These are phyloP conservation scores for Arctocebus calabarensis DNA, from an alignment of 2,797 vertebrate genomes.

Conservation along the genomic window DNA sequence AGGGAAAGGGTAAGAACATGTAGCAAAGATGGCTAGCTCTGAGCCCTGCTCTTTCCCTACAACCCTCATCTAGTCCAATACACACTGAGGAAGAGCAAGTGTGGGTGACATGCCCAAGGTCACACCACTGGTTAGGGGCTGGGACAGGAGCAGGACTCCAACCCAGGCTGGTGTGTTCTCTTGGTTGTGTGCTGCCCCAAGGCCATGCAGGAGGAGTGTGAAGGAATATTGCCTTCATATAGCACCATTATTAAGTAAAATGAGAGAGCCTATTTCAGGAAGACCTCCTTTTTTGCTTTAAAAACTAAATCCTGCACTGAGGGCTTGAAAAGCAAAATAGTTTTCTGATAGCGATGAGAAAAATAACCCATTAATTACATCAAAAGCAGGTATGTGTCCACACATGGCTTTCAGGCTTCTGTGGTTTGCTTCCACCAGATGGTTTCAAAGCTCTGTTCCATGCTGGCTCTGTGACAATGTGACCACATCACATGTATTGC, in stretches of 20 bases:
- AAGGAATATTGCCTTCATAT: neutral
- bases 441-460: neutral
- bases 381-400: neutral
- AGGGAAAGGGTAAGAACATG: neutral
- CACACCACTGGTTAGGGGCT: neutral
- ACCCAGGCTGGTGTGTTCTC: neutral
- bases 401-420: neutral
- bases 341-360: neutral
- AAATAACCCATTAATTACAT: neutral
- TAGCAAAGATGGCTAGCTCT: neutral
- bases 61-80: neutral
- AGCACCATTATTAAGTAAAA: neutral
- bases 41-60: neutral
- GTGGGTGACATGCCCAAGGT: neutral
- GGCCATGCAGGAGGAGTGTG: neutral
- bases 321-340: neutral
- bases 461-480: accelerated
- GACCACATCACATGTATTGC: accelerated
- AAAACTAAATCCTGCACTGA: neutral
- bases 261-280: neutral
- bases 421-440: accelerated
- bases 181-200: accelerated
- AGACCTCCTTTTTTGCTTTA: neutral
- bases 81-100: accelerated
- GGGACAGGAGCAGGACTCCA: neutral